phyloP scores from a whole-genome alignment of 2,113 vertebrate species.

The Malurus elegans region DNA sequence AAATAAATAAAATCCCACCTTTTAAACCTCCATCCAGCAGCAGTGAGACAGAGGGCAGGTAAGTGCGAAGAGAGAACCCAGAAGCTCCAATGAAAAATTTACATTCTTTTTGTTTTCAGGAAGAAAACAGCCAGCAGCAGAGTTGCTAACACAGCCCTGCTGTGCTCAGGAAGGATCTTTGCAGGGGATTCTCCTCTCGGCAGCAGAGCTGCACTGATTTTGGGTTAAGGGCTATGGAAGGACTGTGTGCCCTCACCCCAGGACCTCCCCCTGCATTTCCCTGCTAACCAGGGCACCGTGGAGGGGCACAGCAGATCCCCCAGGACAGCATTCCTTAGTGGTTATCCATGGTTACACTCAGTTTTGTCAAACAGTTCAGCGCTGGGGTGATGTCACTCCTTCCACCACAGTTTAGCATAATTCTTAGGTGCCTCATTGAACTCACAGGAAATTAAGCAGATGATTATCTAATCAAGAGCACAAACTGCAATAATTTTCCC shows the following conservation, averaged over 20 bases:
- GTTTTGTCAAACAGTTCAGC: not conserved
- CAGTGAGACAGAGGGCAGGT: not conserved
- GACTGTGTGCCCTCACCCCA: rapidly evolving
- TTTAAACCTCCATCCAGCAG: not conserved
- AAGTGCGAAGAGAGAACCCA: not conserved
- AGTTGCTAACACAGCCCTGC: not conserved
- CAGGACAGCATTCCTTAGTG: not conserved
- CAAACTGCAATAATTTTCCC: slow-evolving; percentile 60
- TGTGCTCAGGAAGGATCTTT: not conserved
- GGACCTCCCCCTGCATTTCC: not conserved
- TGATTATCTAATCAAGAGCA: slow-evolving; percentile 64
- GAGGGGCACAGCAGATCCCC: not conserved
- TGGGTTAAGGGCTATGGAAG: not conserved
- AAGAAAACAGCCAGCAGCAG: not conserved
- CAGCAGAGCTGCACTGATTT: not conserved
- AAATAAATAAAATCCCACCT: not conserved
- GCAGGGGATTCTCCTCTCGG: not conserved
- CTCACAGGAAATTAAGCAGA: slow-evolving; percentile 66
- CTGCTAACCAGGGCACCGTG: not conserved
- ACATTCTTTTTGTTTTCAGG: not conserved
- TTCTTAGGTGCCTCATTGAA: slow-evolving; percentile 53
- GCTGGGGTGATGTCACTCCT: slow-evolving; percentile 26
- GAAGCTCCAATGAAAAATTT: not conserved
- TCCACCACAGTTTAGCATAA: slow-evolving; percentile 42
- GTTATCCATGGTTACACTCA: not conserved